Evolutionary conservation across 2,888 invertebrate genomes (phyloP).

Genomic region (Abrostola tripartita): DNA sequence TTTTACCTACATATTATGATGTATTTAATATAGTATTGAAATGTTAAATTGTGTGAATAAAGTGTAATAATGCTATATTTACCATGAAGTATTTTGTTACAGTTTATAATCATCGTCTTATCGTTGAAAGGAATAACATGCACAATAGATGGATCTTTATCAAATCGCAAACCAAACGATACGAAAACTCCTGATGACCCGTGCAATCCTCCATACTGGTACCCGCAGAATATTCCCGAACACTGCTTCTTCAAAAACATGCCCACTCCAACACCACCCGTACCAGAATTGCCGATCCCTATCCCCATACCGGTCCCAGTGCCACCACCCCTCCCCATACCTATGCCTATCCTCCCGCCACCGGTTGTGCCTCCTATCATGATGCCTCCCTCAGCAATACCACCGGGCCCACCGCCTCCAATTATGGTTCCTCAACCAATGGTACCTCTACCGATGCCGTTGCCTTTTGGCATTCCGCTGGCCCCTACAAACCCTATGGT

Average conservation of each 20-base stretch:
- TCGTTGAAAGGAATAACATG: slow-evolving; percentile 48
- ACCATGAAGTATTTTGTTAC: slow-evolving; percentile 43
- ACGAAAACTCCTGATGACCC: slow-evolving; percentile 62
- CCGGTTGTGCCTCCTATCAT: slow-evolving; percentile 30
- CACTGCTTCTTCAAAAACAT: slow-evolving; percentile 53
- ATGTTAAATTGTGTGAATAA: not conserved
- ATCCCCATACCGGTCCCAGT: slow-evolving; percentile 48
- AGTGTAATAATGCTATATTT: too few species aligned
- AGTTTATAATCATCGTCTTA: slow-evolving; percentile 57
- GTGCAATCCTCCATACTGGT: slow-evolving; percentile 81
- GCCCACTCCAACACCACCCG: slow-evolving; percentile 13
- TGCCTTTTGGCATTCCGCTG: slow-evolving; percentile 61
- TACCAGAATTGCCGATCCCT: slow-evolving; percentile 41
- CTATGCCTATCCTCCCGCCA: slow-evolving; percentile 33
- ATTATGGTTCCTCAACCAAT: slow-evolving; percentile 33
- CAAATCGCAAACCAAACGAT: slow-evolving; percentile 8
- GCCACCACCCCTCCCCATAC: slow-evolving; percentile 29
- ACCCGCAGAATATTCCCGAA: slow-evolving; percentile 64
- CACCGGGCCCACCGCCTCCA: slow-evolving; percentile 24
- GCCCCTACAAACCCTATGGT: slow-evolving; percentile 59
- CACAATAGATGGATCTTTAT: slow-evolving; percentile 63
- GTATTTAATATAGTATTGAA: too few species aligned
- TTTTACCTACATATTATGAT: too few species aligned
- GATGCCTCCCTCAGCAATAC: slow-evolving; percentile 26
- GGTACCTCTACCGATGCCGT: slow-evolving; percentile 39